A percentile compares a stretch with the other conserved stretches of the same genome.
These are phyloP conservation scores for Dinocampus coccinellae DNA, from an alignment of 2,888 invertebrate genomes.

Conservation along the genomic window DNA sequence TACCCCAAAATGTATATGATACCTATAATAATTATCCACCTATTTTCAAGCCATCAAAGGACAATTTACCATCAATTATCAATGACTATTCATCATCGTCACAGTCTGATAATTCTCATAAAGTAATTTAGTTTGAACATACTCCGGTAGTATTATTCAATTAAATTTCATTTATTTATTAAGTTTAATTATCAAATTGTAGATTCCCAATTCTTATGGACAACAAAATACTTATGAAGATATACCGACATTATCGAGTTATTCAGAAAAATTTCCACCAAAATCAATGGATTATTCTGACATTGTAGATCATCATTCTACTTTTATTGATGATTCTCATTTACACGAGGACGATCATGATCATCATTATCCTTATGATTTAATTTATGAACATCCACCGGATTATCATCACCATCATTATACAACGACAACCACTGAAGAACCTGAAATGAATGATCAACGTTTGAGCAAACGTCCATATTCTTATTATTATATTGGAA, in stretches of 20 bases:
- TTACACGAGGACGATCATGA: conserved; percentile 68
- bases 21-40: conserved; percentile 37
- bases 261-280: conserved; percentile 44
- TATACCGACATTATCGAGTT: conserved; percentile 37
- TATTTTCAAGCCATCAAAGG: conserved; percentile 31
- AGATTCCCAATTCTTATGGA: conserved; percentile 40
- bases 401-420: conserved; percentile 69
- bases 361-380: conserved; percentile 65
- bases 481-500: conserved; percentile 82
- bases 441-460: conserved; percentile 64
- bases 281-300: conserved; percentile 52
- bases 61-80: conserved; percentile 33
- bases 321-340: conserved; percentile 66
- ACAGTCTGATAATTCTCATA: conserved; percentile 37
- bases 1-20: conserved; percentile 40
- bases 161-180: conserved; percentile 11
- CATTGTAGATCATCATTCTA: conserved; percentile 53
- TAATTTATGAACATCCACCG: conserved; percentile 64
- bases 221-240: conserved; percentile 31
- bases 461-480: conserved; percentile 69
- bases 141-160: conserved; percentile 33
- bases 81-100: conserved; percentile 38
- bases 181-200: not conserved
- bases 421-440: conserved; percentile 65
- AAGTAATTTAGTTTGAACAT: conserved; percentile 41